A percentile compares a stretch with the other conserved stretches of the same genome.
Conservation (phyloP, 2,113 vertebrate genomes). For the Mohoua ochrocephala region DNA sequence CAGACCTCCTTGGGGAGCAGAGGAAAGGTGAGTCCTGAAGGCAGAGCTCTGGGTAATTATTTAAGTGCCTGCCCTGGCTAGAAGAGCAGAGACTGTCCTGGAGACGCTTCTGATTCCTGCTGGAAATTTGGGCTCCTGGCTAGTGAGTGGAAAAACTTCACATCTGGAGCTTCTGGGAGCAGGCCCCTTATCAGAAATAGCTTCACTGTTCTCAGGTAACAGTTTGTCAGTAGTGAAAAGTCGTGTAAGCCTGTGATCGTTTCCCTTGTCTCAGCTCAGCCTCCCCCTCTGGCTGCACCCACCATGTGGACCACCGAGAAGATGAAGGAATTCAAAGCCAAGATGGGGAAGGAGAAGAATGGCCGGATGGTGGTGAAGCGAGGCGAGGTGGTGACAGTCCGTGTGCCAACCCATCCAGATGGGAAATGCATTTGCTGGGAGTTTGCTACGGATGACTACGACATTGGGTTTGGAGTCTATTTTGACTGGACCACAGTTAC, state of each 20-base stretch:
- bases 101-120: background rate
- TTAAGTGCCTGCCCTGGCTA: background rate
- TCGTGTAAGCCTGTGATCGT: background rate
- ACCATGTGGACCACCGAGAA: constrained; percentile 88
- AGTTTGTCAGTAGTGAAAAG: background rate
- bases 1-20: constrained; percentile 75
- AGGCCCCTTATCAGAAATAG: background rate
- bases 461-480: constrained; percentile 96
- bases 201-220: background rate
- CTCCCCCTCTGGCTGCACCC: constrained; percentile 83
- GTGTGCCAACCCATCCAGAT: constrained; percentile 90
- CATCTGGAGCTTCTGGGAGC: background rate
- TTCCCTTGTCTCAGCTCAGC: constrained; percentile 72
- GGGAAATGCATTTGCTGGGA: constrained; percentile 95
- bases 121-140: background rate
- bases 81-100: background rate
- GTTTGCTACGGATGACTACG: constrained; percentile 94
- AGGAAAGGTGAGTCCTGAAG: constrained; percentile 67
- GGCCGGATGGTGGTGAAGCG: constrained; percentile 88
- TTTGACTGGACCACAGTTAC: constrained; percentile 95
- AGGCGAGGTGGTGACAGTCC: constrained; percentile 93
- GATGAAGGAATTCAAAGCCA: constrained; percentile 90
- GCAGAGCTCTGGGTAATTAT: background rate
- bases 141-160: background rate
- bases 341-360: constrained; percentile 86